These are phyloP conservation scores for Boulengeromyrus knoepffleri DNA, from an alignment of 2,113 vertebrate genomes.

Conservation along the genomic window DNA sequence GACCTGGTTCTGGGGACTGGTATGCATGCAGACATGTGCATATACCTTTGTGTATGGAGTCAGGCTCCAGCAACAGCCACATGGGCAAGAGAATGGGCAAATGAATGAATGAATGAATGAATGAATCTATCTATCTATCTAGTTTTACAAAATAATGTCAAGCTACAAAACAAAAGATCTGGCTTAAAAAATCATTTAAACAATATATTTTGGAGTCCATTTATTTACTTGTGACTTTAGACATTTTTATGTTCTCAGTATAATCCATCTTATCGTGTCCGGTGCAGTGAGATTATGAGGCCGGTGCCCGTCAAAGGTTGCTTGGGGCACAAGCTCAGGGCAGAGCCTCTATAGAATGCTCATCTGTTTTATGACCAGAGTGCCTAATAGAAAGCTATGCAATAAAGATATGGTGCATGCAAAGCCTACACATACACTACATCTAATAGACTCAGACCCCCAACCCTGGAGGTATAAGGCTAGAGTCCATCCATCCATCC, in stretches of 20 bases:
- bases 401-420: not conserved
- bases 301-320: not conserved
- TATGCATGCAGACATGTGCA: not conserved
- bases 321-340: not conserved
- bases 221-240: not conserved
- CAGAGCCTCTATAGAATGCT: not conserved
- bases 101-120: too few species aligned
- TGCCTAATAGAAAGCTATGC: not conserved
- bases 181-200: not conserved
- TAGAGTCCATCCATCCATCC: not conserved
- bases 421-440: not conserved
- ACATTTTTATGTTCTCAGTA: not conserved
- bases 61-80: not conserved
- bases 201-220: not conserved
- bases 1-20: not conserved
- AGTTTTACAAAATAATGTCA: not conserved
- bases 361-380: not conserved
- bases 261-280: not conserved
- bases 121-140: not conserved
- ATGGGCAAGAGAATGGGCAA: not conserved
- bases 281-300: not conserved
- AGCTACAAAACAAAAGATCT: not conserved
- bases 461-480: not conserved
- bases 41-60: not conserved
- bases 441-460: not conserved